These are phyloP conservation scores for Siniperca knerii DNA, from an alignment of 2,113 vertebrate species.

Conservation along the genomic window DNA sequence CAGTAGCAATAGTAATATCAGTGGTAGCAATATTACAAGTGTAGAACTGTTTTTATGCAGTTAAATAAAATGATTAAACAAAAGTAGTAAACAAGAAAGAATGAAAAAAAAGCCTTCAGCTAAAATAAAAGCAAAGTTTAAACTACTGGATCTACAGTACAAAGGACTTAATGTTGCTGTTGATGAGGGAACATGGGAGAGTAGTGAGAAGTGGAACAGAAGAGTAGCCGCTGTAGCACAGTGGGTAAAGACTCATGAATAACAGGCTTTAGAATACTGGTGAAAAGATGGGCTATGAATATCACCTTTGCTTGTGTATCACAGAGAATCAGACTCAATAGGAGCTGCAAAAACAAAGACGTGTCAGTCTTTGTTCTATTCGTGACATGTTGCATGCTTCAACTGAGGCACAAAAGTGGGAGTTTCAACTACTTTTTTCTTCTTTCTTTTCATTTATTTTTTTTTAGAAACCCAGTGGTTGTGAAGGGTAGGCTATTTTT, in stretches of 20 bases:
- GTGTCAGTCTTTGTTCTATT: slow-evolving; percentile 13
- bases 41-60: too few species aligned
- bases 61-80: not conserved
- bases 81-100: not conserved
- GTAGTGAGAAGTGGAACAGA: slow-evolving; percentile 13
- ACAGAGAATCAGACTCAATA: slow-evolving; percentile 24
- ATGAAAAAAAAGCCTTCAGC: not conserved
- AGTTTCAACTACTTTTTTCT: slow-evolving; percentile 1
- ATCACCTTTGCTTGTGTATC: slow-evolving; percentile 19
- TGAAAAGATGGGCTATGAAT: slow-evolving; percentile 37
- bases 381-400: slow-evolving; percentile 18
- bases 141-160: not conserved
- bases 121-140: not conserved
- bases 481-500: slow-evolving; percentile 6
- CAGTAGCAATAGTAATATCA: too few species aligned
- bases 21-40: too few species aligned
- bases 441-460: not conserved
- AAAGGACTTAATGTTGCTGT: not conserved
- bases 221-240: not conserved
- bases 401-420: slow-evolving; percentile 17
- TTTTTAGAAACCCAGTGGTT: slow-evolving; percentile 28
- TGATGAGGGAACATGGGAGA: slow-evolving; percentile 1
- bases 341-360: slow-evolving; percentile 4
- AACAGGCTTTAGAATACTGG: slow-evolving; percentile 18
- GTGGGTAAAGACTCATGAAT: slow-evolving; percentile 9